Percentiles rank a stretch among this genome's conserved stretches.
phyloP scores from a whole-genome alignment of 1,140 invertebrate genomes.

The Eciton burchellii region DNA sequence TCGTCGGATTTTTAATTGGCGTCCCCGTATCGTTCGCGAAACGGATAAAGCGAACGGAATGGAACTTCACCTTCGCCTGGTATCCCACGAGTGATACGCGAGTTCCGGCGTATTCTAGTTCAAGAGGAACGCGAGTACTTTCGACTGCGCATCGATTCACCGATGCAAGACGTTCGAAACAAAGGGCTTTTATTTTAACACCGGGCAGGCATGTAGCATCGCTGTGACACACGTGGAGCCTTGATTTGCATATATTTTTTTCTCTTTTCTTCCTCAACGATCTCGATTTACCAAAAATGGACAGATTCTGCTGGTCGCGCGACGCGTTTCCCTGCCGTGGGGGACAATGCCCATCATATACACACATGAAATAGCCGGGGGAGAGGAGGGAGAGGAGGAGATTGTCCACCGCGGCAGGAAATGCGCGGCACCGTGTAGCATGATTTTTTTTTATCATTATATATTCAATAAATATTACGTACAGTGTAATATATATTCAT shows the following conservation, averaged over 20 bases:
- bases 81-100: background rate
- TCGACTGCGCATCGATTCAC: background rate
- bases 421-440: conserved; percentile 68
- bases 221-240: conserved; percentile 72
- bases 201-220: conserved; percentile 73
- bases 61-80: too few species aligned
- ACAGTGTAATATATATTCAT: conserved; percentile 78
- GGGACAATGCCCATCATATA: conserved; percentile 22
- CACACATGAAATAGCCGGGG: conserved; percentile 16
- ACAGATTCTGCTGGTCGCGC: conserved; percentile 70
- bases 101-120: conserved; percentile 2
- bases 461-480: conserved; percentile 83
- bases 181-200: conserved; percentile 65
- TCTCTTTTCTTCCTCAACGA: conserved; percentile 66
- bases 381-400: conserved; percentile 14
- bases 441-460: conserved; percentile 70
- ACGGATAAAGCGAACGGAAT: background rate
- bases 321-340: conserved; percentile 55
- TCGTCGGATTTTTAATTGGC: conserved; percentile 1
- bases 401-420: conserved; percentile 64
- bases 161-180: conserved; percentile 55
- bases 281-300: conserved; percentile 80
- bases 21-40: background rate
- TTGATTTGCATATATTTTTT: conserved; percentile 64
- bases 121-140: conserved; percentile 25